Conservation (phyloP, 2,113 vertebrate genomes). For the Cyprinus carpio region DNA sequence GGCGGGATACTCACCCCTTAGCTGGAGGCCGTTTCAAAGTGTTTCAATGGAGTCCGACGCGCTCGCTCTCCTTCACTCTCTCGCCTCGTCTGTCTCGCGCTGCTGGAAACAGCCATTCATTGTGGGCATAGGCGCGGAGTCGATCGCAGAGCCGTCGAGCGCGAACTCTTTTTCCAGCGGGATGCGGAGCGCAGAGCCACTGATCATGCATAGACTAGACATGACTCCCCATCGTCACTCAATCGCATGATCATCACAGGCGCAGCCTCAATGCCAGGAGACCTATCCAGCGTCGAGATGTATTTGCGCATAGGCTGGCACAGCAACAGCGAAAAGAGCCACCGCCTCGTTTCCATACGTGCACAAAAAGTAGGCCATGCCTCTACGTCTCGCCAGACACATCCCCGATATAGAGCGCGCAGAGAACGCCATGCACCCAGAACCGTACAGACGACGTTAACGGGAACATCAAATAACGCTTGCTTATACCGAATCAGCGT, state of each 20-base stretch:
- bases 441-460: background rate
- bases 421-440: slow-evolving; percentile 9
- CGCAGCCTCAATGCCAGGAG: slow-evolving; percentile 69
- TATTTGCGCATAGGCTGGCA: slow-evolving; percentile 70
- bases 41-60: slow-evolving; percentile 64
- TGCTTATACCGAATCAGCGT: too few relatives aligned
- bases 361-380: slow-evolving; percentile 64
- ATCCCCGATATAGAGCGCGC: slow-evolving; percentile 18
- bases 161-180: slow-evolving; percentile 69
- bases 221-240: slow-evolving; percentile 69
- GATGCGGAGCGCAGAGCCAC: slow-evolving; percentile 74
- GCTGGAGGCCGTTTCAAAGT: slow-evolving; percentile 63
- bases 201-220: slow-evolving; percentile 62
- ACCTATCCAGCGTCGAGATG: slow-evolving; percentile 62
- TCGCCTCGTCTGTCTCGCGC: slow-evolving; percentile 59
- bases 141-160: slow-evolving; percentile 79
- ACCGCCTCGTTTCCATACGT: slow-evolving; percentile 54
- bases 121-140: slow-evolving; percentile 76
- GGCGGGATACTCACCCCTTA: slow-evolving; percentile 69
- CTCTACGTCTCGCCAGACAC: slow-evolving; percentile 32
- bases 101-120: slow-evolving; percentile 86
- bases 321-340: slow-evolving; percentile 59
- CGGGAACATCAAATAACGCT: background rate
- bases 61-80: slow-evolving; percentile 63
- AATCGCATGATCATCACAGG: slow-evolving; percentile 67